Percentiles rank a stretch among this genome's conserved stretches.
Evolutionary conservation across 1,140 invertebrate species (phyloP).

Genomic region (Pseudachorutes palmiensis): DNA sequence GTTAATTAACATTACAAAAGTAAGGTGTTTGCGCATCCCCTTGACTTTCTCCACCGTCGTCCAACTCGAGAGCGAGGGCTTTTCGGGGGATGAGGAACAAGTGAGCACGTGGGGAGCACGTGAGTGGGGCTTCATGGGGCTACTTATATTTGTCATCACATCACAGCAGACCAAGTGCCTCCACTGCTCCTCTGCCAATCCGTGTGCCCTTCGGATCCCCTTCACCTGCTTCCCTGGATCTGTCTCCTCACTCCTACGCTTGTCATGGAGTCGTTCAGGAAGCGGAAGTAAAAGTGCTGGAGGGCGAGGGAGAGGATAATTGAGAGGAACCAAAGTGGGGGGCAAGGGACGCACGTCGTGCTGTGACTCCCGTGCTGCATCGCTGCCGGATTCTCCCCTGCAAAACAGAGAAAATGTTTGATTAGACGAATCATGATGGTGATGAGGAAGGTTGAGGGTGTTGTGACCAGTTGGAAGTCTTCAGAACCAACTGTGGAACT

Average conservation of each 20-base stretch:
- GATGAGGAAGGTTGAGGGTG: not conserved
- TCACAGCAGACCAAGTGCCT: not conserved
- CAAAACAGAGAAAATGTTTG: conserved; percentile 25
- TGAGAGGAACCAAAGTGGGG: conserved; percentile 20
- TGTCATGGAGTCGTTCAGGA: conserved; percentile 2
- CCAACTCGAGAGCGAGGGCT: too few relatives aligned
- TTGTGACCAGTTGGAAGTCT: not conserved
- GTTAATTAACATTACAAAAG: too few relatives aligned
- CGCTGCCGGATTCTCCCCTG: conserved; percentile 42
- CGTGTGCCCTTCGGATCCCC: not conserved
- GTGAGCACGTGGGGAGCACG: not conserved
- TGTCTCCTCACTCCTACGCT: not conserved
- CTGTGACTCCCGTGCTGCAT: conserved; percentile 40
- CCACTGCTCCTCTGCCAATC: not conserved
- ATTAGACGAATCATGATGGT: not conserved
- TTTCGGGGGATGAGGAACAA: too few relatives aligned
- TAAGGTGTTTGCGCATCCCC: too few relatives aligned
- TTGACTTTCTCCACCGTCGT: too few relatives aligned
- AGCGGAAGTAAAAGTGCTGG: conserved; percentile 14
- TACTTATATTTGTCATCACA: conserved; percentile 7
- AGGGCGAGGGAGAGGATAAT: conserved; percentile 11
- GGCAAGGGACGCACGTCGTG: conserved; percentile 25
- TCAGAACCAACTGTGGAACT: not conserved
- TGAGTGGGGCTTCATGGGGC: not conserved
- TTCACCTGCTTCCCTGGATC: not conserved